Evolutionary conservation across 1,140 invertebrate genomes (phyloP).

Genomic region (Metopolophium dirhodum): DNA sequence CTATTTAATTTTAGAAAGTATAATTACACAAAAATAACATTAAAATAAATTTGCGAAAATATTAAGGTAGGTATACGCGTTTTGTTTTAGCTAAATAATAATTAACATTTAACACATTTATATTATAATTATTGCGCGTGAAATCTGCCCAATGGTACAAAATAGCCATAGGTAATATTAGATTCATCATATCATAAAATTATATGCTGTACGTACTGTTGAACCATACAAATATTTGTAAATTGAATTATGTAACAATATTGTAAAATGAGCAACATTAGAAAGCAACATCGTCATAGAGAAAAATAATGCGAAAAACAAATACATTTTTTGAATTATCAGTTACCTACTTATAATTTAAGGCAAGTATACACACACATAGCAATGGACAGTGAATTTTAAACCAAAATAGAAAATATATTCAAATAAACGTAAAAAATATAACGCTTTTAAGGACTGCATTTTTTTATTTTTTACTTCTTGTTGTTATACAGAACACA

Average conservation of each 20-base stretch:
- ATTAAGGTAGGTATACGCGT: background rate
- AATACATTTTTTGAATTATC: background rate
- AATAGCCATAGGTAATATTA: background rate
- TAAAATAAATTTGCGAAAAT: background rate
- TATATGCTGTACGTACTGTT: background rate
- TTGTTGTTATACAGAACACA: no score
- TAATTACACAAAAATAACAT: background rate
- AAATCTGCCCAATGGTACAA: background rate
- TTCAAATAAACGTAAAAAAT: no score
- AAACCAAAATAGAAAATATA: no score
- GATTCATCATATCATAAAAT: background rate
- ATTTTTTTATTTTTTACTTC: no score
- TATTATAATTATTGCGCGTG: background rate
- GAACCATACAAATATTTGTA: slow-evolving; percentile 1
- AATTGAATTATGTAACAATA: background rate
- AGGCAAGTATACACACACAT: background rate
- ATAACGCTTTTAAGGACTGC: no score
- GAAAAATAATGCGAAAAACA: background rate
- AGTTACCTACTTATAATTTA: background rate
- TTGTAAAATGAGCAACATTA: slow-evolving; percentile 12
- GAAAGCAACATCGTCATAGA: background rate
- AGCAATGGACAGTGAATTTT: background rate
- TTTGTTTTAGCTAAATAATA: background rate
- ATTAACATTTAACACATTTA: background rate
- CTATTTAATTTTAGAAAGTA: background rate